A percentile compares a stretch with the other conserved stretches of the same genome.
phyloP scores from a whole-genome alignment of 2,113 vertebrate species.

The Brachyistius frenatus region DNA sequence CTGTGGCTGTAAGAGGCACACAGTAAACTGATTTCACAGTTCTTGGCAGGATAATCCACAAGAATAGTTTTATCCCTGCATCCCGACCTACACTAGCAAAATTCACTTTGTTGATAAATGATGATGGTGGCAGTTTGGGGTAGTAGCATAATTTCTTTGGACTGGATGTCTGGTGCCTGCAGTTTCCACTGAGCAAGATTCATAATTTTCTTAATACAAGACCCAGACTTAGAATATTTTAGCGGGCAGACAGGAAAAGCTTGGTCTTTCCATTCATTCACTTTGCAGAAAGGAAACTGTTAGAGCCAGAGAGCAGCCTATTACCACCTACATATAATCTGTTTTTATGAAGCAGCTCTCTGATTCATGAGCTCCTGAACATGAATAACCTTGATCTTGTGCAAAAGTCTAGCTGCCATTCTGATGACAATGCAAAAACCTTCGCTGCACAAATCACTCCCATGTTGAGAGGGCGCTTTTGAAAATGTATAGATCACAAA shows the following conservation, averaged over 20 bases:
- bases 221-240: slow-evolving; percentile 31
- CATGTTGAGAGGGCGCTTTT: background rate
- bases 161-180: slow-evolving; percentile 3
- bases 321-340: slow-evolving; percentile 50
- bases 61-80: slow-evolving; percentile 53
- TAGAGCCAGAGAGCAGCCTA: slow-evolving; percentile 2
- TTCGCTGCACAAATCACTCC: slow-evolving; percentile 11
- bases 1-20: slow-evolving; percentile 46
- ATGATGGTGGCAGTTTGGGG: slow-evolving; percentile 30
- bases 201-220: slow-evolving; percentile 22
- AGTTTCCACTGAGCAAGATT: slow-evolving; percentile 30
- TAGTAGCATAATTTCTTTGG: slow-evolving; percentile 8
- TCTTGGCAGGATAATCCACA: slow-evolving; percentile 62
- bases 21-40: slow-evolving; percentile 67
- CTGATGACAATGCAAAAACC: slow-evolving; percentile 6
- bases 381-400: slow-evolving; percentile 47
- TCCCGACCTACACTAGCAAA: slow-evolving; percentile 44
- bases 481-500: background rate
- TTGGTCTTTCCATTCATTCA: slow-evolving; percentile 33
- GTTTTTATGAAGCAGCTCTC: slow-evolving; percentile 41
- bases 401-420: slow-evolving; percentile 18
- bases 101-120: slow-evolving; percentile 47
- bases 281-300: slow-evolving; percentile 38
- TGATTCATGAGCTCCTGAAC: slow-evolving; percentile 35
- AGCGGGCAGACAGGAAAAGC: slow-evolving; percentile 5